Conservation (phyloP, 37 sponge, comb jelly and placozoan genomes). For the Agelas oroides region DNA sequence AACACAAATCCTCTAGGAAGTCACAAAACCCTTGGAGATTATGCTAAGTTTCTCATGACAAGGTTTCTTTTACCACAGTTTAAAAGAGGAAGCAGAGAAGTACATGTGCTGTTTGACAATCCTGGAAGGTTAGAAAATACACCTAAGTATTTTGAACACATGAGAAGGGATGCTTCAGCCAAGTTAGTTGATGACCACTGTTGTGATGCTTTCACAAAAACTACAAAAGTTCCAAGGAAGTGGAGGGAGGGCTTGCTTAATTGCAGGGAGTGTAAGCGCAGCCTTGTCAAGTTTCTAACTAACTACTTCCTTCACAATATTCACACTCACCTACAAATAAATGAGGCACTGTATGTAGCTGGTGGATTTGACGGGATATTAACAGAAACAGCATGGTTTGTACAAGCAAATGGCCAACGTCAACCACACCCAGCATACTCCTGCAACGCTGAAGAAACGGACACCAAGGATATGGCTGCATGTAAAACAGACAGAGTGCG, state of each 20-base stretch:
- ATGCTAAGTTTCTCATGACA: neutral
- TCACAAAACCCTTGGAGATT: slow-evolving; percentile 6
- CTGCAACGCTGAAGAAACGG: slow-evolving; percentile 41
- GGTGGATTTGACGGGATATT: slow-evolving; percentile 3
- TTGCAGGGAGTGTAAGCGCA: slow-evolving; percentile 32
- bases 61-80: neutral
- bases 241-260: slow-evolving; percentile 20
- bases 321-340: neutral
- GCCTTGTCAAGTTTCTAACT: neutral
- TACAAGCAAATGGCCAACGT: neutral
- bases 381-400: slow-evolving; percentile 18
- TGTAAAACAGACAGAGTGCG: neutral
- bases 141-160: slow-evolving; percentile 14
- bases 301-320: neutral
- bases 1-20: slow-evolving; percentile 26
- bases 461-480: slow-evolving; percentile 41
- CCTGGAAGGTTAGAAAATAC: neutral
- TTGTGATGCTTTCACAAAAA: neutral
- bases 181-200: neutral
- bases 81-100: neutral
- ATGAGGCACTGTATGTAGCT: slow-evolving; percentile 15
- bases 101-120: slow-evolving; percentile 18
- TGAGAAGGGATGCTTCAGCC: slow-evolving; percentile 1
- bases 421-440: slow-evolving; percentile 36
- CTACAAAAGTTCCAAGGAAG: neutral